phyloP scores from a whole-genome alignment of 1,140 invertebrate genomes.

The Chironomus tepperi region DNA sequence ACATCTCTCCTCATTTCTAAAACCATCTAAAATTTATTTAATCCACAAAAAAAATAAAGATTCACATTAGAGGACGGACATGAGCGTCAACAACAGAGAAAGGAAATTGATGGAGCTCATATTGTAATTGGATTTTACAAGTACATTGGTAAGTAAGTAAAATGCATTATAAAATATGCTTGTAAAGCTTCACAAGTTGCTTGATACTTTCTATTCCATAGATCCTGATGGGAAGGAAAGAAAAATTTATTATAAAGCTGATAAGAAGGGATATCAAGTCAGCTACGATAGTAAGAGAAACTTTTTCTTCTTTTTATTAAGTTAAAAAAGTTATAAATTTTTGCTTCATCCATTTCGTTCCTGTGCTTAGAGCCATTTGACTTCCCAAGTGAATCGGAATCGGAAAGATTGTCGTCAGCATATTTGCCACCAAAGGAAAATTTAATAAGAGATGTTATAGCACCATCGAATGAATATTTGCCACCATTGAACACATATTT shows the following conservation, averaged over 20 bases:
- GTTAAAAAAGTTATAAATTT: background rate
- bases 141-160: background rate
- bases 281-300: conserved; percentile 9
- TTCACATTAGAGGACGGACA: background rate
- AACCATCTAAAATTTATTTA: too few species aligned
- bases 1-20: too few species aligned
- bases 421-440: conserved; percentile 9
- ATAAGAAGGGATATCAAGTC: conserved; percentile 18
- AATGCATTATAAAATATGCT: background rate
- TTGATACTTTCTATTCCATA: background rate
- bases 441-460: background rate
- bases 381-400: background rate
- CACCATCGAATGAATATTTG: conserved; percentile 3
- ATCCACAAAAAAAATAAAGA: background rate
- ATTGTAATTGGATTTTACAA: conserved; percentile 18
- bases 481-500: background rate
- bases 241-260: conserved; percentile 19
- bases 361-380: conserved; percentile 8
- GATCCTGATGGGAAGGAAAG: background rate
- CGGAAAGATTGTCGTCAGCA: background rate
- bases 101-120: background rate
- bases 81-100: background rate
- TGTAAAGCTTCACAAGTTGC: background rate
- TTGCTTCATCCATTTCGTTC: background rate
- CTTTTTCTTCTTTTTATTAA: background rate